Base-by-base conservation (phyloP, 1,140 invertebrate species). In the Hylyphantes graminicola region DNA sequence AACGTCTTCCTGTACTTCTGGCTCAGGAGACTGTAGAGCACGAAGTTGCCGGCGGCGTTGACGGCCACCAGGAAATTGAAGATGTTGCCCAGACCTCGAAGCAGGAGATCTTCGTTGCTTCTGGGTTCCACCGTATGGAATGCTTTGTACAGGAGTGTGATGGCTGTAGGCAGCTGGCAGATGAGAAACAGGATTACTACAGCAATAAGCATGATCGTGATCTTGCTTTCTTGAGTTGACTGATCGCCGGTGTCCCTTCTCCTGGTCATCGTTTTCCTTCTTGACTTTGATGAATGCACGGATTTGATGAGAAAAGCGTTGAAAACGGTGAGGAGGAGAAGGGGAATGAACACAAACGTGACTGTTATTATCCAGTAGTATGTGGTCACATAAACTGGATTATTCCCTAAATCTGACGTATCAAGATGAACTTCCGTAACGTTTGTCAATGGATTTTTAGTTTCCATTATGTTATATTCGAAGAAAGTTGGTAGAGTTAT, bases 11-110 rank as follows among this genome's bases (percentile, higher is more conserved):
- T 90, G 90, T 95, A 95, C 87, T 93, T 93, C 87, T 93, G 93
- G 86, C 93, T 94, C 87, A 95, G 92, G 48, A 93, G 92, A 83
- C 94, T 95, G 89, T 95, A 95, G 55, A 95, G 89, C 70, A 95
- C 90, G 89, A 95, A 95, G 90, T 95, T 95, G 3, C 91, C 91
- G 1, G 91, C 90, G 3, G 94, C 93, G 89, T 95, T 95, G 55
- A 95, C 89, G 53, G 92, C 92, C 9, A 93, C 90, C 19, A 95
- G 89, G 21, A 94, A 90, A 89, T 95, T 95, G 88, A 92, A 94
- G 48, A 95, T 92, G 89, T 95, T 95, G 10, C 93, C 93, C 3
- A 93, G 88, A 64, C 92, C 93, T 80, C 87, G 87, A 0, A 92
- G 87, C 2, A 92, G 86, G 85, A 89, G 87, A 15, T 88, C 89